Percentiles rank a stretch among this genome's conserved stretches.
Conservation (phyloP, 2,113 vertebrate genomes). For the Sapayoa aenigma region DNA sequence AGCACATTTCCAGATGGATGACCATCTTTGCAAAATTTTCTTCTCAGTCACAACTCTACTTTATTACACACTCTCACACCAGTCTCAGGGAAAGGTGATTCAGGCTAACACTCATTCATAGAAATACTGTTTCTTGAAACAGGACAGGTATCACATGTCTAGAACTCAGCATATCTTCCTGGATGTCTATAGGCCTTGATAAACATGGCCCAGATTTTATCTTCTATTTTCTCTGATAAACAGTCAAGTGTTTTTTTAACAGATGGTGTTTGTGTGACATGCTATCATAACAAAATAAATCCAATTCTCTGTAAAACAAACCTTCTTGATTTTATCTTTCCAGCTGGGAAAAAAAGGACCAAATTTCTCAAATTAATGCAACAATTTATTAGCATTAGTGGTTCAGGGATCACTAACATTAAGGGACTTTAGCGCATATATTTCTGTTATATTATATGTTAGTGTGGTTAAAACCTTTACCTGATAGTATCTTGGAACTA, state of each 20-base stretch:
- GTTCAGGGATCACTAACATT: neutral
- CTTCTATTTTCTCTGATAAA: neutral
- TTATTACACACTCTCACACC: neutral
- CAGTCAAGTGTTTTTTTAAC: neutral
- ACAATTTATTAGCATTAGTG: neutral
- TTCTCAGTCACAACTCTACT: neutral
- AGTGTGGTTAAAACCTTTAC: neutral
- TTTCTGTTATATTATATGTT: neutral
- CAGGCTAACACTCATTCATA: neutral
- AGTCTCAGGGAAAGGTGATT: neutral
- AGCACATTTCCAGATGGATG: neutral
- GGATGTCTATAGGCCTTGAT: neutral
- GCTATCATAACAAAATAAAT: conserved; percentile 26
- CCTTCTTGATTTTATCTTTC: neutral
- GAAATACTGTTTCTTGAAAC: neutral
- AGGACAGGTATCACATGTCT: neutral
- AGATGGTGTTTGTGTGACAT: neutral
- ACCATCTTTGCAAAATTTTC: neutral
- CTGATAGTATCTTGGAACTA: neutral
- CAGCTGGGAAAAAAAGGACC: neutral
- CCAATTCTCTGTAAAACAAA: neutral
- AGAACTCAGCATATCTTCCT: neutral
- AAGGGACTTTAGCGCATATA: neutral
- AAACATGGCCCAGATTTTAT: neutral
- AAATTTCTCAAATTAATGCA: neutral